Base-by-base conservation (phyloP, 2,113 vertebrate genomes). In the Solea solea region DNA sequence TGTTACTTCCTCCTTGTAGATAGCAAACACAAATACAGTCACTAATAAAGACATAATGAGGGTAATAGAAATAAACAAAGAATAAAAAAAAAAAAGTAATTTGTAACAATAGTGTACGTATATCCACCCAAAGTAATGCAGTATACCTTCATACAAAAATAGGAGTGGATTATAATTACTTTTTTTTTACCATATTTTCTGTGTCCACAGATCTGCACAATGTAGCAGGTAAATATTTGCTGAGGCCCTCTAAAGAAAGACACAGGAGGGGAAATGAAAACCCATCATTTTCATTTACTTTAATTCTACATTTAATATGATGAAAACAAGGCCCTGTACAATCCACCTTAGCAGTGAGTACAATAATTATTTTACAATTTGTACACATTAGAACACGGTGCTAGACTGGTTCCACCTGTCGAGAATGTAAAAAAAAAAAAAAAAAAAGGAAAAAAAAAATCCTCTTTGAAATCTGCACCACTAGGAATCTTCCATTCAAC, bases 311-410 rank as follows among this genome's bases (percentile, higher is more conserved):
- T 95, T 95, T 95, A 97, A 94, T 96, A 95, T 96, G 96, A 96
- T 96, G 96, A 97, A 97, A 97, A 97, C 95, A 96, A 94, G 87
- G 95, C 95, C 95, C 96, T 97, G 97, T 98, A 97, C 96, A 98
- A 94, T 97, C 94, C 95, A 98, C 95, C 94, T 95, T 93, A 88
- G 94, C 95, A 96, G 95, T 94, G 95, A 97, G 95, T 97, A 97
- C 95, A 97, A 97, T 96, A 95, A 95, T 92, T 97, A 96, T 96
- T 94, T 95, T 98, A 98, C 97, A 98, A 94, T 98, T 98, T 98
- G 95, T 98, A 98, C 96, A 98, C 94, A 95, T 95, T 95, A 94
- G 94, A 95, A 94, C 93, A 90, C 90, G 93, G 83, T 80, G 85
- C 88, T 86, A 72, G 74, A 86, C 86, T 79, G 78, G 87, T 87